These are phyloP conservation scores for Tragelaphus scriptus DNA, from an alignment of 2,113 vertebrate genomes.

Conservation along the genomic window DNA sequence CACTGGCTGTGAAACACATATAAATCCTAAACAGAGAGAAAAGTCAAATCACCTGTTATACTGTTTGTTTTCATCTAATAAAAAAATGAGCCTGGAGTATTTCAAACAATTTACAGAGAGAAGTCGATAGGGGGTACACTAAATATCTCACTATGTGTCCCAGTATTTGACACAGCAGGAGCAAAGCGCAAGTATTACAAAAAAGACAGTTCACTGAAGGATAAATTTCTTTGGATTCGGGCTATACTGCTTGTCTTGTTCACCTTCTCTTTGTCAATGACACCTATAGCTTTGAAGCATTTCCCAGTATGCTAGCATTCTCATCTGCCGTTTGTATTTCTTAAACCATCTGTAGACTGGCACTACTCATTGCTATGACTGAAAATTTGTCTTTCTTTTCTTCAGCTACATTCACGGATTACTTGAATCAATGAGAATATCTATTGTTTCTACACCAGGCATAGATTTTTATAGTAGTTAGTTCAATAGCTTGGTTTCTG, in stretches of 20 bases:
- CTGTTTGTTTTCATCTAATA: slow-evolving; percentile 44
- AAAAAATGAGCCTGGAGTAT: neutral
- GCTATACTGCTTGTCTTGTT: neutral
- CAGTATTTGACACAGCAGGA: neutral
- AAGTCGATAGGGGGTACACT: neutral
- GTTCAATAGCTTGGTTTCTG: neutral
- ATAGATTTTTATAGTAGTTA: neutral
- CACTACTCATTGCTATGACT: neutral
- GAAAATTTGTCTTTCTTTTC: neutral
- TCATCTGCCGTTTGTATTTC: neutral
- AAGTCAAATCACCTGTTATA: slow-evolving; percentile 56
- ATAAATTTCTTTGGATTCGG: neutral
- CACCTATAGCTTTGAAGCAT: neutral
- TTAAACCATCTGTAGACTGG: neutral
- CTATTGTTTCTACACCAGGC: neutral
- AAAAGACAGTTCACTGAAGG: neutral
- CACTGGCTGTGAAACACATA: slow-evolving; percentile 26
- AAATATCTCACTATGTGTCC: neutral
- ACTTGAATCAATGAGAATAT: neutral
- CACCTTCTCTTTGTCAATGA: neutral
- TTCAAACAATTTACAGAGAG: slow-evolving; percentile 23
- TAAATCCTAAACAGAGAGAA: slow-evolving; percentile 47
- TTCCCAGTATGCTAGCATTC: neutral
- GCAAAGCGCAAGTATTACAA: neutral
- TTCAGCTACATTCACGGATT: neutral